Evolutionary conservation across 2,113 vertebrate species (phyloP), one percentile per base, ranked within the genome.

Genomic region (Pluvialis apricaria): DNA sequence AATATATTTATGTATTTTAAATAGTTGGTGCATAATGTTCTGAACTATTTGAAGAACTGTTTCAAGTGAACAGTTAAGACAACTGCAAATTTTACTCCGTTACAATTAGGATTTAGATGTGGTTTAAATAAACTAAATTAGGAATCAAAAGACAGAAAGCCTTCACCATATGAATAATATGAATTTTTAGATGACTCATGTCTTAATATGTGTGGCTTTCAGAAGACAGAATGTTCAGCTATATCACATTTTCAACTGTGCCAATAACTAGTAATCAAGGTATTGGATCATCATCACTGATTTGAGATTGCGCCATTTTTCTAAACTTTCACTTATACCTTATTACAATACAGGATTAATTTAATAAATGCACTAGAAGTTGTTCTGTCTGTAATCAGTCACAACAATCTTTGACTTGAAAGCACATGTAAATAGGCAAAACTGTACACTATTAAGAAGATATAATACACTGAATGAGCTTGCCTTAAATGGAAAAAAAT

Each of bases 391-490:
- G 38, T 86, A 49, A 57, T 77, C 26, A 54, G 14, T 72, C 22
- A 22, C 42, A 95, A 40, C 52, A 57, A 14, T 75, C 36, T 90
- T 81, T 78, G 64, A 83, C 80, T 72, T 34, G 58, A 88, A 91
- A 77, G 15, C 36, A 44, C 15, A 72, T 18, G 32, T 66, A 49
- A 84, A 82, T 26, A 61, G 34, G 31, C 17, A 85, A 89, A 86
- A 34, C 14, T 45, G 4, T 68, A 73, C 28, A 8, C 5, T 57
- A 0, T 45, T 72, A 78, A 52, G 51, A 75, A 10, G 69, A 91
- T 94, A 82, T 79, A 97, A 82, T 95, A 86, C 90, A 82, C 91
- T 87, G 45, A 96, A 92, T 96, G 86, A 86, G 76, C 92, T 96
- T 97, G 72, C 54, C 44, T 84, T 92, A 54, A 70, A 92, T 80